Evolutionary conservation across 2,797 vertebrate genomes (phyloP).

Genomic region (Emydoidea blandingii): DNA sequence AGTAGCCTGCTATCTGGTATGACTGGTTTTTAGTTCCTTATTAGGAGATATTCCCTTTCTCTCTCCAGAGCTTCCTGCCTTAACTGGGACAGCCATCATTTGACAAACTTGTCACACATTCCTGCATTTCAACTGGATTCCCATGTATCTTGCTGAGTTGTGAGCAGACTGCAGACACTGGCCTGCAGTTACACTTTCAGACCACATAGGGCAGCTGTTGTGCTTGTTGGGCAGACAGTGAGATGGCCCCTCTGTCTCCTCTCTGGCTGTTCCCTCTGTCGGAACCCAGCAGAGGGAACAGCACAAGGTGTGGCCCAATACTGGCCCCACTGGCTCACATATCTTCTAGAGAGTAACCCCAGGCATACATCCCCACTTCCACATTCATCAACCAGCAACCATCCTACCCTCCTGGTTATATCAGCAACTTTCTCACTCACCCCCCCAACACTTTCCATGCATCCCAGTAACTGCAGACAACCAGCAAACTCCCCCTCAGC

Average conservation of each 20-base stretch:
- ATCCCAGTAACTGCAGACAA: neutral
- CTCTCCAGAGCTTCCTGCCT: constrained; percentile 33
- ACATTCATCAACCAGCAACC: neutral
- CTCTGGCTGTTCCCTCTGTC: neutral
- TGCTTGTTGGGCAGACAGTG: constrained; percentile 12
- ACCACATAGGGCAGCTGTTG: neutral
- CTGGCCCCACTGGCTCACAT: neutral
- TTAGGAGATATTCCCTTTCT: neutral
- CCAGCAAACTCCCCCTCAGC: neutral
- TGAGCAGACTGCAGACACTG: constrained; percentile 10
- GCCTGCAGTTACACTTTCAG: constrained; percentile 36
- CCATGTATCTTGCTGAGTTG: neutral
- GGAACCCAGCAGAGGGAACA: neutral
- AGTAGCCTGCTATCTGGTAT: neutral
- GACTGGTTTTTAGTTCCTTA: neutral
- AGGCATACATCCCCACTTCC: constrained; percentile 5
- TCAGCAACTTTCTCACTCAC: constrained; percentile 36
- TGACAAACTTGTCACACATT: constrained; percentile 37
- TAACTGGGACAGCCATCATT: neutral
- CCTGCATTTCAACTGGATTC: constrained; percentile 14
- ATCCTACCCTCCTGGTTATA: neutral
- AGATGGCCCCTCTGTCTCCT: constrained; percentile 39
- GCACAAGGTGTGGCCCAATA: accelerated
- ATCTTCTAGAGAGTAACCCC: neutral
- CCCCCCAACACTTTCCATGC: neutral